Evolutionary conservation across 2,888 invertebrate genomes (phyloP), one percentile per base, ranked within the genome.

Genomic region (Tryphoninae sp.): DNA sequence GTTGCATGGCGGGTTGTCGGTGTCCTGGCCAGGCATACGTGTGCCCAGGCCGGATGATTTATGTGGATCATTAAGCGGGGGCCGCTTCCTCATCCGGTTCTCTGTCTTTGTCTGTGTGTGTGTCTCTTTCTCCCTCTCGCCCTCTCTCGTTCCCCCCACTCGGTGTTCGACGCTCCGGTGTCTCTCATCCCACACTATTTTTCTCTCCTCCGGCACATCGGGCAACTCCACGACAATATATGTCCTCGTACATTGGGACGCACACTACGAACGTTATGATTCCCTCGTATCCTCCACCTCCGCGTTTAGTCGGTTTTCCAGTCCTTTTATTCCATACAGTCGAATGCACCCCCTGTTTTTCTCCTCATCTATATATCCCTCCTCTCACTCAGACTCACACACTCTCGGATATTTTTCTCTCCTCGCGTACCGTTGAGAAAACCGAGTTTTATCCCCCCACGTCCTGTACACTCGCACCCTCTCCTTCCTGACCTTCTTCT

Each of bases 1-100:
- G 59, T 75, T 53, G 67, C 58, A 64, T 62, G 80, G 76, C 76
- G 72, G 72, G 72, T 68, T 83, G 79, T 84, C 77, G 51, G 76
- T 80, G 84, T 83, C 79, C 74, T 77, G 71, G 68, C 75, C 84
- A 81, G 74, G 72, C 77, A 68, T 69, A 55, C 79, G 72, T 81
- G 76, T 81, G 79, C 65, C 83, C 72, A 68, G 42, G 74, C 62
- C 53, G 79, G 72, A 83, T 84, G 82, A 84, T 84, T 84, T 82
- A 84, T 82, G 78, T 72, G 82, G 81, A 82, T 84, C 84, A 84
- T 84, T 84, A 84, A 82, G 76, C 82, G 72, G 68, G 76, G 61
- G 45, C 49, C 64, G 80, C 76, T 81, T 81, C 77, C 84, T 80
- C 74, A 74, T 72, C 74, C 78, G 49, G 61, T 65, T 76, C 69